A percentile compares a stretch with the other conserved stretches of the same genome.
Conservation (phyloP, 2,888 invertebrate genomes). For the Tetragonula carbonaria region DNA sequence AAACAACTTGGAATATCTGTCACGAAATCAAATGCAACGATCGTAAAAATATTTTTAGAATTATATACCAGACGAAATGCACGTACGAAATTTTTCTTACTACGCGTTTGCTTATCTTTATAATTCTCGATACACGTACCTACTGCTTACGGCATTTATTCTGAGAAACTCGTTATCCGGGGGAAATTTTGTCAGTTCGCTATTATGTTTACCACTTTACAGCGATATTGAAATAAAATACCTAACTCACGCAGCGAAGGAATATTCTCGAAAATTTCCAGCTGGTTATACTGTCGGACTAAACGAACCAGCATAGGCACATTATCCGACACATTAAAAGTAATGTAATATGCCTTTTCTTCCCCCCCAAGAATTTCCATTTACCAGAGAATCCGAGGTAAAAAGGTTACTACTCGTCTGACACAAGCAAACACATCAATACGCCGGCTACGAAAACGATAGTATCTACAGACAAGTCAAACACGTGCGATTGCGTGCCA, state of each 20-base stretch:
- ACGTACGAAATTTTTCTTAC: background rate
- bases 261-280: background rate
- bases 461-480: background rate
- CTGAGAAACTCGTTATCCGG: background rate
- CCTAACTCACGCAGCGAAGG: background rate
- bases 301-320: background rate
- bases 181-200: background rate
- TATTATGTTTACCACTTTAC: background rate
- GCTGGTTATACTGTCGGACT: background rate
- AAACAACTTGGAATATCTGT: background rate
- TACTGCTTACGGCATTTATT: background rate
- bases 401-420: background rate
- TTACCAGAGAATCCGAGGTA: background rate
- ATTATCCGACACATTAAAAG: background rate
- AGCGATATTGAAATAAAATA: background rate
- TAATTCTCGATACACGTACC: background rate
- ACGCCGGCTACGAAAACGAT: background rate
- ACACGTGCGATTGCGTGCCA: constrained; percentile 16
- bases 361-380: background rate
- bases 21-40: background rate
- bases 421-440: background rate
- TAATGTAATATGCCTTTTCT: background rate
- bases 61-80: background rate
- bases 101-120: background rate
- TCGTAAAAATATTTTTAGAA: background rate